Evolutionary conservation across 2,797 vertebrate genomes (phyloP), one percentile per base, ranked within the genome.

Genomic region (Distichodus sexfasciatus): DNA sequence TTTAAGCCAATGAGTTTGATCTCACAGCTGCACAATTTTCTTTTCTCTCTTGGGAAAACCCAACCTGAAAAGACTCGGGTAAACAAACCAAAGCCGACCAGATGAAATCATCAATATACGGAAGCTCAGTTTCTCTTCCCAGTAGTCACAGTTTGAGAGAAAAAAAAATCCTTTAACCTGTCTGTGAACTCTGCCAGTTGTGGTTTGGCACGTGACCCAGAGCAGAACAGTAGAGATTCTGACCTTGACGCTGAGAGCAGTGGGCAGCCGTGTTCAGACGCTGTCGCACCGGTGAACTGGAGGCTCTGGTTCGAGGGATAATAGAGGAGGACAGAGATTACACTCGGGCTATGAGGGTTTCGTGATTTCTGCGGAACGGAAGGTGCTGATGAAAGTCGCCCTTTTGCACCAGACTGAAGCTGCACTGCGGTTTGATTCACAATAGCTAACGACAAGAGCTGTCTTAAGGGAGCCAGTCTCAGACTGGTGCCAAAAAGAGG

Each of bases 321-420:
- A 71, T 44, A 15, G 55, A 54, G 28, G 44, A 62, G 38, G 50
- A 70, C 65, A 70, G 36, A 54, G 28, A 44, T 43, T 46, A 59
- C 35, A 36, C 17, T 28, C 36, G 15, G 29, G 38, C 44, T 31
- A 55, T 62, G 36, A 35, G 43, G 46, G 46, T 50, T 46, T 21
- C 6, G 14, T 19, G 43, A 41, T 58, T 69, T n/a, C 33, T 17
- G 28, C 23, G 67, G 19, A 26, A 5, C 38, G 46, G 4, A 58
- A 24, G 33, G 59, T 55, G 43, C 24, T 59, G 54, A 24, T 35
- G n/a, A 53, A 35, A 47, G 12, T 26, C 43, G 6, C 9, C 14
- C 6, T 24, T 53, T 19, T 12, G 26, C 28, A 5, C 29, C 36
- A 6, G 24, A 7, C 28, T 35, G 38, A 68, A 11, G 48, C 31